Evolutionary conservation across 2,888 invertebrate genomes (phyloP).

Genomic region (Cephus nigrinus): DNA sequence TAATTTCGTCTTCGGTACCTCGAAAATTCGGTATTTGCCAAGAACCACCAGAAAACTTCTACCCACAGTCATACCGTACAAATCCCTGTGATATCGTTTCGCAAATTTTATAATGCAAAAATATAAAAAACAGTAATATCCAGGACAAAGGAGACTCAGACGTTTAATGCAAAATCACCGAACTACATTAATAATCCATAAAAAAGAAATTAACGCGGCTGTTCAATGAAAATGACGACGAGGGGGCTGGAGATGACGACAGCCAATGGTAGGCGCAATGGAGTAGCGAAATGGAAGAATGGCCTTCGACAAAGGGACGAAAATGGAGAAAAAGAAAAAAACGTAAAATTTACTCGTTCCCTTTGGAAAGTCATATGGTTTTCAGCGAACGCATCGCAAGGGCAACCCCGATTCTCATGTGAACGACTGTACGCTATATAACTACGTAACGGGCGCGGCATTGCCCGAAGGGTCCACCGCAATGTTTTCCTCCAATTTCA

Average conservation of each 20-base stretch:
- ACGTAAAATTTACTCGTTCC: neutral
- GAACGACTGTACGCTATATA: neutral
- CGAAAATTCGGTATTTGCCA: neutral
- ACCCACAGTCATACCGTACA: neutral
- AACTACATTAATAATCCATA: neutral
- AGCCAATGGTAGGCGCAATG: neutral
- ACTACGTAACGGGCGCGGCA: conserved; percentile 9
- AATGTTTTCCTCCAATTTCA: conserved; percentile 58
- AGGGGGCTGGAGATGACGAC: neutral
- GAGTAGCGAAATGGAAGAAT: neutral
- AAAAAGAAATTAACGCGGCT: neutral
- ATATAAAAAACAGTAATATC: neutral
- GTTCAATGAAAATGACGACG: neutral
- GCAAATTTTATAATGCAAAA: neutral
- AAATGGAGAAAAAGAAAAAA: neutral
- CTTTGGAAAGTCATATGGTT: neutral
- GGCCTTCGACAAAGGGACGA: conserved; percentile 5
- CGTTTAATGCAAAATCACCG: neutral
- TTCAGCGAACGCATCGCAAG: neutral
- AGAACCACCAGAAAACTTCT: neutral
- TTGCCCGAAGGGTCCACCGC: conserved; percentile 42
- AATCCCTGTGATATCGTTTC: neutral
- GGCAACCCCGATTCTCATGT: neutral
- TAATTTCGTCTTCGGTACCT: neutral
- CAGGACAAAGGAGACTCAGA: neutral